These are phyloP conservation scores for Ophioderma brevispina DNA, from an alignment of 35 echinoderm and acorn worm species.

Conservation along the genomic window DNA sequence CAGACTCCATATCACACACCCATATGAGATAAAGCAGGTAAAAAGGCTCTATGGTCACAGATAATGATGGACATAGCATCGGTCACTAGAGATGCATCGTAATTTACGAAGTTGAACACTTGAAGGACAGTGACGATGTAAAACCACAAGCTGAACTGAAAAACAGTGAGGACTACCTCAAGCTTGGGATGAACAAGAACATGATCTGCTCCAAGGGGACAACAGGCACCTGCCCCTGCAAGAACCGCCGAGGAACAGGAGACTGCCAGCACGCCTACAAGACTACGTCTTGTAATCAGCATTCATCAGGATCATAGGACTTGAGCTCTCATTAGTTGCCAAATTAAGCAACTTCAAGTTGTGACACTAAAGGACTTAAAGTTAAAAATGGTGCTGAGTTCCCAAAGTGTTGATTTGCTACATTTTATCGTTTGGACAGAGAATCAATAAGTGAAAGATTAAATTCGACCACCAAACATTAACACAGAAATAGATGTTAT, in stretches of 20 bases:
- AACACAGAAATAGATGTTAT: too few relatives aligned
- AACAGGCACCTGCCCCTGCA: neutral
- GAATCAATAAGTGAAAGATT: too few relatives aligned
- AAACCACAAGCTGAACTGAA: neutral
- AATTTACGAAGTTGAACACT: slow-evolving; percentile 37
- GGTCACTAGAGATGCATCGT: slow-evolving; percentile 49
- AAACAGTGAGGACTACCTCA: neutral
- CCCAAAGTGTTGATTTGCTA: too few relatives aligned
- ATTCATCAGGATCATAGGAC: too few relatives aligned
- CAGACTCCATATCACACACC: neutral
- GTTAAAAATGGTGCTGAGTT: too few relatives aligned
- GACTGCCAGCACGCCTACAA: slow-evolving; percentile 8
- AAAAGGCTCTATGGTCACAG: neutral
- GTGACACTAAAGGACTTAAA: too few relatives aligned
- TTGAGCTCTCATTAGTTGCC: too few relatives aligned
- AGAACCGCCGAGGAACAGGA: neutral
- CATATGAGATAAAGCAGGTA: neutral
- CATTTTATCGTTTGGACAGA: too few relatives aligned
- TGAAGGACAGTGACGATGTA: neutral
- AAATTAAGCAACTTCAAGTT: too few relatives aligned
- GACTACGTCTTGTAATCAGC: neutral
- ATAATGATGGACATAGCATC: neutral
- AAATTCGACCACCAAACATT: too few relatives aligned
- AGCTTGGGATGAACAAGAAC: neutral
- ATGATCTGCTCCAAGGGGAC: neutral